phyloP scores from a whole-genome alignment of 2,888 invertebrate genomes.

The Brachyptera putata region DNA sequence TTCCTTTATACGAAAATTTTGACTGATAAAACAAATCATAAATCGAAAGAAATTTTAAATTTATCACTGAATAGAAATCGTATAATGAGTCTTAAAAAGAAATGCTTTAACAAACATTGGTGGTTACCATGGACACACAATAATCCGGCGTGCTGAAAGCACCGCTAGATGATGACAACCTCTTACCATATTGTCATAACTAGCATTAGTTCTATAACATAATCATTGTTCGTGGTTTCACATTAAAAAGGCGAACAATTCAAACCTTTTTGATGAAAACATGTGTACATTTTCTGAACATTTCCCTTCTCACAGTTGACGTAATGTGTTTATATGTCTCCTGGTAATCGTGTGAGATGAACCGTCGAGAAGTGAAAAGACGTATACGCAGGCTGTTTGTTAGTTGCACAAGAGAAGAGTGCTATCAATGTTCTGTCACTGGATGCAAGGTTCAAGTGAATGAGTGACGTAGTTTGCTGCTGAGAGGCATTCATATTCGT shows the following conservation, averaged over 20 bases:
- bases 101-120: conserved; percentile 30
- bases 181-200: background rate
- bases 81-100: conserved; percentile 24
- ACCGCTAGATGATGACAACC: background rate
- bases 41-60: background rate
- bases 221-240: too few relatives aligned
- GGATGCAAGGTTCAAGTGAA: too few relatives aligned
- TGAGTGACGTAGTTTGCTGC: too few relatives aligned
- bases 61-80: background rate
- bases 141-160: conserved; percentile 26
- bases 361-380: background rate
- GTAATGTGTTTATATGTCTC: too few relatives aligned
- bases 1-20: background rate
- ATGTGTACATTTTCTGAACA: too few relatives aligned
- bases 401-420: too few relatives aligned
- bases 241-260: too few relatives aligned
- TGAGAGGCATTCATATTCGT: too few relatives aligned
- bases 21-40: background rate
- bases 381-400: background rate
- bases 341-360: background rate
- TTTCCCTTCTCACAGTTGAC: too few relatives aligned
- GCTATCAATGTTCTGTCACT: too few relatives aligned
- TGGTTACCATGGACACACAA: conserved; percentile 31
- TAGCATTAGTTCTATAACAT: background rate
- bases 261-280: too few relatives aligned